These are phyloP conservation scores for Lithophane socia DNA, from an alignment of 2,888 invertebrate genomes.

Conservation along the genomic window DNA sequence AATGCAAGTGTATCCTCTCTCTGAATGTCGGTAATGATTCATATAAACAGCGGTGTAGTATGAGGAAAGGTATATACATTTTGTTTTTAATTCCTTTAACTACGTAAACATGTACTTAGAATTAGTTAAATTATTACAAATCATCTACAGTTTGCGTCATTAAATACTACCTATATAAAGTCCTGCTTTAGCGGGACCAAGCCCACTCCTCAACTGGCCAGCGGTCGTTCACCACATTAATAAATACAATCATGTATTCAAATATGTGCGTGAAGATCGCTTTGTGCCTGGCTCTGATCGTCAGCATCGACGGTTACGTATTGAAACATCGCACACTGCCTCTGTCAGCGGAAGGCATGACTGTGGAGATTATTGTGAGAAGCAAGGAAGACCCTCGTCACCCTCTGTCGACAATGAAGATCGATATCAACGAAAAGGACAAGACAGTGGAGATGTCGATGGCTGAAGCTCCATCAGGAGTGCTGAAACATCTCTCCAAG, in stretches of 20 bases:
- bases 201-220: constrained; percentile 13
- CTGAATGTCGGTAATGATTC: background rate
- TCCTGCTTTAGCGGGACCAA: background rate
- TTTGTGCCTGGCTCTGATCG: constrained; percentile 59
- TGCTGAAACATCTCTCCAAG: constrained; percentile 9
- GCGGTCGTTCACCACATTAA: constrained; percentile 39
- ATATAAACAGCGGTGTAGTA: background rate
- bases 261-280: constrained; percentile 59
- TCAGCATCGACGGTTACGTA: constrained; percentile 58
- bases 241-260: constrained; percentile 60
- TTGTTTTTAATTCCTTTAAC: too few species aligned
- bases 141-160: constrained; percentile 20
- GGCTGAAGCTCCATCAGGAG: constrained; percentile 28
- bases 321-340: constrained; percentile 48
- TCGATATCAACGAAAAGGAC: constrained; percentile 50
- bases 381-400: constrained; percentile 39
- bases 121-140: background rate
- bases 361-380: constrained; percentile 62
- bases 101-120: too few species aligned
- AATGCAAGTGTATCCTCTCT: background rate
- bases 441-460: constrained; percentile 41
- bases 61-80: background rate
- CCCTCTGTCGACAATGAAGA: constrained; percentile 47
- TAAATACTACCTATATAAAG: constrained; percentile 34
- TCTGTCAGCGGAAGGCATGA: constrained; percentile 62